Evolutionary conservation across 2,797 vertebrate genomes (phyloP), one percentile per base, ranked within the genome.

Genomic region (Rhyacichthys aspro): DNA sequence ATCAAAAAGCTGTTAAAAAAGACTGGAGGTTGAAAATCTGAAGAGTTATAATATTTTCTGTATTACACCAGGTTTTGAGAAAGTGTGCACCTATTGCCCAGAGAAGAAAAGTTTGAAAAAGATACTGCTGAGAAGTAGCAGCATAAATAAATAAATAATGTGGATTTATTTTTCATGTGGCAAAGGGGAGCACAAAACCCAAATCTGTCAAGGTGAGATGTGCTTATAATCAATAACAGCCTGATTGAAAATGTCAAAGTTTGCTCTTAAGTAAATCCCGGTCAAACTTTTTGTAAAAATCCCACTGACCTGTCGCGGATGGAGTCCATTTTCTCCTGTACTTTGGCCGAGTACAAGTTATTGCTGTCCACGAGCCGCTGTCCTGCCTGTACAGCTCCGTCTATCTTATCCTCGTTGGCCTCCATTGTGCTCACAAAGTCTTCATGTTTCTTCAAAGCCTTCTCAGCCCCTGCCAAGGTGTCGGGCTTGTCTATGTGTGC

Each of bases 381-480:
- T 49, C 97, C 97, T 0, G 70, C 63, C 54, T 86, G 87, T 72
- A 96, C 78, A 6, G 86, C 88, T 45, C 90, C 88, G 0, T 90
- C 85, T 12, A 99, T 91, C 73, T 98, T 99, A 69, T 98, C 93
- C n/a, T 91, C 82, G 3, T 94, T 97, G 84, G 92, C 94, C 62
- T 95, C 93, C 95, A 98, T 92, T 55, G 91, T 87, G 45, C 82
- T 76, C 7, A 91, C 57, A 73, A 98, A 98, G 72, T 96, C 95
- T 75, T 98, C 95, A 28, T 98, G 96, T 65, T 95, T 96, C 80
- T 93, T 94, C 67, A 98, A 74, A 45, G 94, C 93, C 1, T 92
- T 88, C 37, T 95, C 87, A 0, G 98, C 96, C 8, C 94, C 95
- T 43, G 94, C 94, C 60, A 97, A 78, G 0, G 94, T 98, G 70